Evolutionary conservation across 64 coral and sea anemone species (phyloP).

Genomic region (Orbicella faveolata): DNA sequence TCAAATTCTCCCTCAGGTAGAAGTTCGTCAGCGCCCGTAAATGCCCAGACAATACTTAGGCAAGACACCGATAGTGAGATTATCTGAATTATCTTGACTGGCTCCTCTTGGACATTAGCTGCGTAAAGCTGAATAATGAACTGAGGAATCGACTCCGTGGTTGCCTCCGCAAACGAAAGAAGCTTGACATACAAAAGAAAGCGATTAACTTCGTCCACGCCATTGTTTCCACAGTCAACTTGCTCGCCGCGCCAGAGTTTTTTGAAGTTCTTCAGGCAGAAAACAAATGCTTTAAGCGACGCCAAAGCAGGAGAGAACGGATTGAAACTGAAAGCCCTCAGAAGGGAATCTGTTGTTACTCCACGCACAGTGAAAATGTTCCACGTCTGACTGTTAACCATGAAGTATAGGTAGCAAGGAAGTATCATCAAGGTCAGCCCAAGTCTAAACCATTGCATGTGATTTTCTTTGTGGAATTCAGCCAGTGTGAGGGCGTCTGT

Average conservation of each 20-base stretch:
- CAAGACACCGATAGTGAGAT: neutral
- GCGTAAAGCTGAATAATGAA: conserved; percentile 18
- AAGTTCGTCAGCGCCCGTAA: neutral
- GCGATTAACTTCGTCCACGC: neutral
- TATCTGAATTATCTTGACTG: neutral
- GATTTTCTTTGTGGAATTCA: neutral
- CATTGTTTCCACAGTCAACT: neutral
- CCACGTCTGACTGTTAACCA: too few relatives aligned
- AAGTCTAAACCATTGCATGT: neutral
- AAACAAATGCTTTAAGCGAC: neutral
- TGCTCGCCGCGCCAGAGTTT: neutral
- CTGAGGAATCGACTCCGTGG: neutral
- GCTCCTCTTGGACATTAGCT: neutral
- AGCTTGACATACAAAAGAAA: neutral
- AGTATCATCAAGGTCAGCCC: neutral
- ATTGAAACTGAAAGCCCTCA: neutral
- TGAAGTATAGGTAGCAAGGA: neutral
- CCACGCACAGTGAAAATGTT: too few relatives aligned
- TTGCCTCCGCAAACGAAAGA: neutral
- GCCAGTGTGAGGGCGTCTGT: neutral
- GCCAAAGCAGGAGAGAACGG: neutral
- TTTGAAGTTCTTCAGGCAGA: conserved; percentile 1
- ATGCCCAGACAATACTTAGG: neutral
- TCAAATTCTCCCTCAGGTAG: neutral
- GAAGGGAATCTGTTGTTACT: too few relatives aligned